phyloP scores from a whole-genome alignment of 2,888 invertebrate genomes.

The Pemphredon lugubris region DNA sequence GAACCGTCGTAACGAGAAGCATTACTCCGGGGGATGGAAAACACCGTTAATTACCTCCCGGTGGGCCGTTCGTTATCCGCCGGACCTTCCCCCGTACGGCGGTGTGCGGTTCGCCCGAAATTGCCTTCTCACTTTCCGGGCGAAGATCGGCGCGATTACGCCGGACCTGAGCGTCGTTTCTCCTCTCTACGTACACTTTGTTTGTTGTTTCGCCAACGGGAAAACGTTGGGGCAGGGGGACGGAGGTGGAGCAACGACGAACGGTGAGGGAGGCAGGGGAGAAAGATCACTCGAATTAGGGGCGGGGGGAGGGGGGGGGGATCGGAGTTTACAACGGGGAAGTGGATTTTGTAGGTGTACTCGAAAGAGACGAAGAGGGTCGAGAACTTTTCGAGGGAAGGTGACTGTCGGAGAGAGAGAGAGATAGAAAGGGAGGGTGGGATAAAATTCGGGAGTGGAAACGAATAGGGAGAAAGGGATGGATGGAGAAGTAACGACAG shows the following conservation, averaged over 20 bases:
- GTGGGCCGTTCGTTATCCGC: slow-evolving; percentile 75
- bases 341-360: slow-evolving; percentile 43
- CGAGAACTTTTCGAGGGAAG: slow-evolving; percentile 44
- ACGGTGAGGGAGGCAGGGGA: slow-evolving; percentile 14
- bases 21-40: slow-evolving; percentile 77
- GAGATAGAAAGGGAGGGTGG: slow-evolving; percentile 1
- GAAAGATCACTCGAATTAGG: slow-evolving; percentile 36
- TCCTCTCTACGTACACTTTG: slow-evolving; percentile 64
- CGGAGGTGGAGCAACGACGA: slow-evolving; percentile 3
- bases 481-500: slow-evolving; percentile 36
- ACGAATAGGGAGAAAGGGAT: background rate
- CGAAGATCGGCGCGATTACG: slow-evolving; percentile 70
- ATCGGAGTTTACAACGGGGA: slow-evolving; percentile 50
- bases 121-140: slow-evolving; percentile 76
- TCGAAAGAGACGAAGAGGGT: slow-evolving; percentile 40
- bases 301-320: slow-evolving; percentile 21
- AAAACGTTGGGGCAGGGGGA: slow-evolving; percentile 3
- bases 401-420: background rate
- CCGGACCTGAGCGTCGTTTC: slow-evolving; percentile 35
- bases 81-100: slow-evolving; percentile 65
- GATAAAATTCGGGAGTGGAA: slow-evolving; percentile 21
- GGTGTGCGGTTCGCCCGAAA: slow-evolving; percentile 75
- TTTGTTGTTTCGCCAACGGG: slow-evolving; percentile 70
- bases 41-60: slow-evolving; percentile 79
- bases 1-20: slow-evolving; percentile 77